Conservation (phyloP, 53 echinoderm and acorn worm genomes). For the Luidia sarsii region DNA sequence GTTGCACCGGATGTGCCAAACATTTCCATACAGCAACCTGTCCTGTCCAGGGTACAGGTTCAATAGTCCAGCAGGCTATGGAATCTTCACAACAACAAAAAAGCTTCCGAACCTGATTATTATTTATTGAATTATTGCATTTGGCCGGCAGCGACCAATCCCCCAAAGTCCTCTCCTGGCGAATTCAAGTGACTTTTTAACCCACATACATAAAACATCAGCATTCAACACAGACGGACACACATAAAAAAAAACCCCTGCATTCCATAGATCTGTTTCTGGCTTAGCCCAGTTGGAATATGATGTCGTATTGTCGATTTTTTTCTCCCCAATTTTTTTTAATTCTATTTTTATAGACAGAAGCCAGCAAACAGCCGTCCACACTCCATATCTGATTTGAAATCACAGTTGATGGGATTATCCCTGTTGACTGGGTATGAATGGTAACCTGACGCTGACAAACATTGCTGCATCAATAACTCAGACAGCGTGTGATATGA, state of each 20-base stretch:
- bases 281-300: too few relatives aligned
- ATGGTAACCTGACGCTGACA: slow-evolving; percentile 35
- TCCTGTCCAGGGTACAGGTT: too few relatives aligned
- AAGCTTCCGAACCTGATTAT: neutral
- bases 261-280: too few relatives aligned
- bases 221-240: neutral
- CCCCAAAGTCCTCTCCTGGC: neutral
- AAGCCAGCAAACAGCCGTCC: too few relatives aligned
- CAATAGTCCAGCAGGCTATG: neutral
- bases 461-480: slow-evolving; percentile 22
- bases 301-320: too few relatives aligned
- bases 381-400: slow-evolving; percentile 4
- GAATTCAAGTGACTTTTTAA: slow-evolving; percentile 13
- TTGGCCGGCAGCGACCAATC: neutral
- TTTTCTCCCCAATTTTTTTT: too few relatives aligned
- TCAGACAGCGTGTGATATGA: neutral
- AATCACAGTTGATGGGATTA: slow-evolving; percentile 37
- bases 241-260: neutral
- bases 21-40: too few relatives aligned
- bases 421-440: slow-evolving; percentile 45
- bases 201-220: slow-evolving; percentile 3
- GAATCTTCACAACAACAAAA: neutral
- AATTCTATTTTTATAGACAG: too few relatives aligned
- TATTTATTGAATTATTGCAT: too few relatives aligned
- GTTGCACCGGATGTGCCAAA: too few relatives aligned